Evolutionary conservation across 1,140 invertebrate species (phyloP), one percentile per base, ranked within the genome.

Genomic region (Drosophila orosa): DNA sequence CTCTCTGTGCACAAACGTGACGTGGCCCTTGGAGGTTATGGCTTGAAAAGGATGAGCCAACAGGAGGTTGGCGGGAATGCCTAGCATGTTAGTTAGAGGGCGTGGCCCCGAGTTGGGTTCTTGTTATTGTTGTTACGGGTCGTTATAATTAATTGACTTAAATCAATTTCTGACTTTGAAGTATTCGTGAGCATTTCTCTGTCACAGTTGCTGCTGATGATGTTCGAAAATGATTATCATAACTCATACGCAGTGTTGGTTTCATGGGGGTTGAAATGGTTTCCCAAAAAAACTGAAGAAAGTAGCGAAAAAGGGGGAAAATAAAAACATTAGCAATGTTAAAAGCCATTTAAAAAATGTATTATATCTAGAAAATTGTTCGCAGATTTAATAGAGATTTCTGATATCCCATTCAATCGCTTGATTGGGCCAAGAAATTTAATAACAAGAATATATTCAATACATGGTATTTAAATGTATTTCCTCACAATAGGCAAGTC

Each of bases 91-190:
- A 33, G n/a, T n/a, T 35, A 39, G 57, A 25, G 58, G 60, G 55
- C 48, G 59, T 29, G 65, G 52, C 42, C 61, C 13, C 31, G 13
- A 47, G 55, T 44, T 33, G 25, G 58, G 13, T 22, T 52, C 22
- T 45, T 73, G 47, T 54, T 68, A 55, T 66, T 76, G 63, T 78
- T 79, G 80, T 76, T 76, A 61, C 65, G 60, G 68, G 54, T 84
- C 66, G 80, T 83, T 80, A 74, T 84, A 89, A 89, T 89, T 89
- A 89, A 89, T 89, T 80, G 84, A 80, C 84, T 89, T 90, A 80
- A 89, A 89, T 89, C 84, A 89, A 89, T 89, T 89, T 80, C 84
- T 84, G 85, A 90, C 84, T 89, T 84, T 87, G 84, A 87, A 86
- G 80, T 89, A 87, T 83, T 80, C 56, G 58, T 65, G 56, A 79